Percentiles rank a stretch among this genome's conserved stretches.
phyloP scores from a whole-genome alignment of 2,113 vertebrate species.

The Pterocles burchelli region DNA sequence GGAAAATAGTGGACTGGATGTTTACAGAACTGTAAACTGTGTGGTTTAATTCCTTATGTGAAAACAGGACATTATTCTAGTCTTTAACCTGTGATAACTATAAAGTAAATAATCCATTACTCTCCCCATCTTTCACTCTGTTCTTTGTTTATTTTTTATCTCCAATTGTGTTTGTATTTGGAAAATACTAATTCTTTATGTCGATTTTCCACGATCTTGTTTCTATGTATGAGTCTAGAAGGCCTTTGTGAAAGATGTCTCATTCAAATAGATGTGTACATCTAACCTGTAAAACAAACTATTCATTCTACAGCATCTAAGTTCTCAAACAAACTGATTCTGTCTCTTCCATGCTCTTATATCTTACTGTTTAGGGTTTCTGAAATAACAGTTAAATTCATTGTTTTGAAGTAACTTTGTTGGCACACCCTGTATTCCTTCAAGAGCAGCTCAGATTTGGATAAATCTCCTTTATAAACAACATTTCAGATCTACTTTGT shows the following conservation, averaged over 20 bases:
- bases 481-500: slow-evolving; percentile 17
- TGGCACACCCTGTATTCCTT: background rate
- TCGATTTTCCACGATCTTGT: background rate
- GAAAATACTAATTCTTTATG: background rate
- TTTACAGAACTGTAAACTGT: background rate
- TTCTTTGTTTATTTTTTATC: background rate
- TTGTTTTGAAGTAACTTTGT: background rate
- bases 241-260: background rate
- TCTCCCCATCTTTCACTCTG: background rate
- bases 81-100: background rate
- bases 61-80: background rate
- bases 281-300: background rate
- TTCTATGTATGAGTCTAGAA: background rate
- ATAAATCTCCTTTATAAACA: slow-evolving; percentile 3
- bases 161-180: background rate
- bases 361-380: background rate
- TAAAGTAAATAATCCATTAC: background rate
- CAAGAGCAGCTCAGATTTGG: background rate
- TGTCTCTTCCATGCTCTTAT: background rate
- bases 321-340: background rate
- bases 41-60: background rate
- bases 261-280: background rate
- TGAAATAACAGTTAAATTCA: background rate
- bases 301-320: background rate
- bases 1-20: background rate